These are phyloP conservation scores for Popillia japonica DNA, from an alignment of 1,140 invertebrate species.

Conservation along the genomic window DNA sequence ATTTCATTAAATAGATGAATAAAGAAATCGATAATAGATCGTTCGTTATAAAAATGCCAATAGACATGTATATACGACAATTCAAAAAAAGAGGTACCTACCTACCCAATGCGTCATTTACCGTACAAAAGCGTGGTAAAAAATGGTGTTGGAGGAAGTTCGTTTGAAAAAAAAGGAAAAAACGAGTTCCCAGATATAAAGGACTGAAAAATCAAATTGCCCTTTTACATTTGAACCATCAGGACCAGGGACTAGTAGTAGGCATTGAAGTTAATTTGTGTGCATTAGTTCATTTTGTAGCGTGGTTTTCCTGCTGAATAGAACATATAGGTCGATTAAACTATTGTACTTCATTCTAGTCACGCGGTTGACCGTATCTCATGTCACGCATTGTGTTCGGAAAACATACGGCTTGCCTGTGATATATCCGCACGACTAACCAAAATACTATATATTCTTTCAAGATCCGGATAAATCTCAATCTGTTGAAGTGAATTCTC, in stretches of 20 bases:
- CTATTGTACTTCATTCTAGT: constrained; percentile 47
- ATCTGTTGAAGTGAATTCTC: constrained; percentile 36
- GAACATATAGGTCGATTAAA: constrained; percentile 42
- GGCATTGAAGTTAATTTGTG: constrained; percentile 46
- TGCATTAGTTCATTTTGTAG: constrained; percentile 47
- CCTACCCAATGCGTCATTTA: too few species aligned
- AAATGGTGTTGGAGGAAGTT: not conserved
- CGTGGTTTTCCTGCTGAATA: constrained; percentile 43
- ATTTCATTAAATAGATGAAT: too few species aligned
- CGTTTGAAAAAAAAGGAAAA: not conserved
- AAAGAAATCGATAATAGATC: too few species aligned
- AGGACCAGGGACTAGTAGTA: not conserved
- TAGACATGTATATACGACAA: too few species aligned
- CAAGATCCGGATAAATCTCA: constrained; percentile 23
- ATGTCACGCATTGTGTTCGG: constrained; percentile 54
- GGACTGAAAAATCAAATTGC: constrained; percentile 32
- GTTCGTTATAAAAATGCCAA: too few species aligned
- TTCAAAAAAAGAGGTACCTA: too few species aligned
- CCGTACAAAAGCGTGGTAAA: not conserved
- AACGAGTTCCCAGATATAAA: not conserved
- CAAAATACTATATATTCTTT: constrained; percentile 43
- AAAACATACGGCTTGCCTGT: constrained; percentile 53
- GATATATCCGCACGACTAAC: constrained; percentile 52
- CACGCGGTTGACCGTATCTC: constrained; percentile 53
- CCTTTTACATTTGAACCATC: constrained; percentile 6